Percentiles rank a stretch among this genome's conserved stretches.
These are phyloP conservation scores for Siniperca obscura DNA, from an alignment of 2,797 vertebrate genomes.

Conservation along the genomic window DNA sequence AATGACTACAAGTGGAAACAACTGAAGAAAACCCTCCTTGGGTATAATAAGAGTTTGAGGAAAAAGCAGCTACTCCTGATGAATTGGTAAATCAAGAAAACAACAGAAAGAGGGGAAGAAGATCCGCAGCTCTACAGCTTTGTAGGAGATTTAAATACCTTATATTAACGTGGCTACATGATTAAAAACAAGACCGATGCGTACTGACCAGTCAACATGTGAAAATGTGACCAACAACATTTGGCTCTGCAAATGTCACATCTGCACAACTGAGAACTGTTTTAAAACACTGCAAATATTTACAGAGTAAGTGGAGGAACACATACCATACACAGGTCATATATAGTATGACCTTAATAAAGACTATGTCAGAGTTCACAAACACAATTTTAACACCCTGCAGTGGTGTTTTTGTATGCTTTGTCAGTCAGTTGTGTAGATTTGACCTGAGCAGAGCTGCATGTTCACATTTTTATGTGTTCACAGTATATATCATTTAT, in stretches of 20 bases:
- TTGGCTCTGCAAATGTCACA: neutral
- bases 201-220: neutral
- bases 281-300: conserved; percentile 10
- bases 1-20: neutral
- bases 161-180: too few relatives aligned
- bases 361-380: neutral
- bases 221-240: neutral
- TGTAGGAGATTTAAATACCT: neutral
- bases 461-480: neutral
- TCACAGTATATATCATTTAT: neutral
- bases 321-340: neutral
- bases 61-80: neutral
- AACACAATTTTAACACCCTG: neutral
- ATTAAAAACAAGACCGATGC: neutral
- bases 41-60: neutral
- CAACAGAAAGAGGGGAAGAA: neutral
- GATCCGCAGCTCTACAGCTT: neutral
- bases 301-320: neutral
- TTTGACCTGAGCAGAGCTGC: neutral
- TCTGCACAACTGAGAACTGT: neutral
- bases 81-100: neutral
- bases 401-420: neutral
- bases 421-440: neutral
- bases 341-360: neutral
- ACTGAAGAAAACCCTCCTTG: neutral